Percentiles rank a stretch among this genome's conserved stretches.
These are phyloP conservation scores for Rhopalosiphum nymphaeae DNA, from an alignment of 2,888 invertebrate species.

Conservation along the genomic window DNA sequence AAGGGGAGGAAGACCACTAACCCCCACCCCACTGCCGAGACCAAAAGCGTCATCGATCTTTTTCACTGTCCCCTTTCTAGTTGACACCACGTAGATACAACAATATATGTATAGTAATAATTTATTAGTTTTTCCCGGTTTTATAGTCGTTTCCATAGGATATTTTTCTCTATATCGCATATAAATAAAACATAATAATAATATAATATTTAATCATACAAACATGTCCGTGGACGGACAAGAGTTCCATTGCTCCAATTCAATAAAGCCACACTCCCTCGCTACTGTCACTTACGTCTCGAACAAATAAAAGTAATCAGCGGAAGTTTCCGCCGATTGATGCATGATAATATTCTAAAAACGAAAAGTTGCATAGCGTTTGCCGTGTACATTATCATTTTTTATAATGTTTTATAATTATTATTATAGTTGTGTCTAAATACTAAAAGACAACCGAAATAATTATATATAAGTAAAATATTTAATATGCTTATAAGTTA, in stretches of 20 bases:
- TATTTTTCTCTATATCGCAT: not conserved
- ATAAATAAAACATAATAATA: not conserved
- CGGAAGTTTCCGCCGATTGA: not conserved
- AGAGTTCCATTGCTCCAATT: not conserved
- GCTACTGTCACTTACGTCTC: not conserved
- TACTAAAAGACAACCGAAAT: not conserved
- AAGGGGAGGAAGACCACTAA: not conserved
- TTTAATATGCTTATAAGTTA: too few species aligned
- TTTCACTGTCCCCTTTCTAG: not conserved
- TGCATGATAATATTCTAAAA: not conserved
- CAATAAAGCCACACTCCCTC: not conserved
- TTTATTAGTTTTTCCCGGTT: not conserved
- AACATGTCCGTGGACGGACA: not conserved
- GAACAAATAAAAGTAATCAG: conserved; percentile 14
- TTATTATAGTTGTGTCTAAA: not conserved
- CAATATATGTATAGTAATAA: not conserved
- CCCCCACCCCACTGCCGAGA: not conserved
- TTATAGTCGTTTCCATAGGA: not conserved
- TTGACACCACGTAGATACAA: not conserved
- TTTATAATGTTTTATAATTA: not conserved
- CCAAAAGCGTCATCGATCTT: conserved; percentile 29
- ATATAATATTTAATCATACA: not conserved
- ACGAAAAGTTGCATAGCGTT: not conserved
- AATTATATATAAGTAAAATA: not conserved
- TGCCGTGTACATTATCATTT: not conserved